A percentile compares a stretch with the other conserved stretches of the same genome.
Conservation (phyloP, 2,797 vertebrate genomes). For the Hoplostethus atlanticus region DNA sequence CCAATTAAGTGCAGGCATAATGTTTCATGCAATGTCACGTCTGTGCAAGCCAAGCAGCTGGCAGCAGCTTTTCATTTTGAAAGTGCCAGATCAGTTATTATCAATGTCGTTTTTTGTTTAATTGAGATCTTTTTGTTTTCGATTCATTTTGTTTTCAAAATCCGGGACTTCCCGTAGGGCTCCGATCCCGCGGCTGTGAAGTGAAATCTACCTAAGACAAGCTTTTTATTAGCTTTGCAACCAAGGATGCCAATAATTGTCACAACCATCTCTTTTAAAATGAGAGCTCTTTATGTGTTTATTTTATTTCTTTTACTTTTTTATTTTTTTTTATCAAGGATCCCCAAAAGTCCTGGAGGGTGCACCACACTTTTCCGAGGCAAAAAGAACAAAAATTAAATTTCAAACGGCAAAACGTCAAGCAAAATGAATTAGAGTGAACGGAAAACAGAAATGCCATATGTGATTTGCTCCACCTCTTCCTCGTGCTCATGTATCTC, state of each 20-base stretch:
- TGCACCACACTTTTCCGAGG: slow-evolving; percentile 7
- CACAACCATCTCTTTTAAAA: slow-evolving; percentile 32
- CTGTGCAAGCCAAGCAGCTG: neutral
- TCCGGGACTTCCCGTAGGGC: slow-evolving; percentile 12
- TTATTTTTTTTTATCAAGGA: slow-evolving; percentile 56
- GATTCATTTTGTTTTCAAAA: slow-evolving; percentile 32
- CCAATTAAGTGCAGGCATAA: too few relatives aligned
- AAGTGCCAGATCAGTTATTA: slow-evolving; percentile 21
- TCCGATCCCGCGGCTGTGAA: slow-evolving; percentile 13
- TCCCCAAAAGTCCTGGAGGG: slow-evolving; percentile 28
- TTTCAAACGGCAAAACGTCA: slow-evolving; percentile 22
- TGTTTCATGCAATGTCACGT: too few relatives aligned
- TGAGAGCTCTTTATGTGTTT: slow-evolving; percentile 57
- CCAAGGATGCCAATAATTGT: slow-evolving; percentile 58
- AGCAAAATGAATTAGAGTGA: neutral
- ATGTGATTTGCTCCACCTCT: neutral
- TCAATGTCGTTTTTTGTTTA: slow-evolving; percentile 2
- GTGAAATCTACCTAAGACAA: slow-evolving; percentile 33
- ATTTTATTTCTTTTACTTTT: slow-evolving; percentile 24
- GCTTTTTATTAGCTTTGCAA: slow-evolving; percentile 39
- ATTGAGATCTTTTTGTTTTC: slow-evolving; percentile 20
- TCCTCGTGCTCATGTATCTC: neutral
- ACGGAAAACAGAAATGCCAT: neutral
- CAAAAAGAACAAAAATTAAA: slow-evolving; percentile 20
- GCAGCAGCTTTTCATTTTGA: slow-evolving; percentile 28